Conservation (phyloP, 2,797 vertebrate genomes). For the Erithacus rubecula region DNA sequence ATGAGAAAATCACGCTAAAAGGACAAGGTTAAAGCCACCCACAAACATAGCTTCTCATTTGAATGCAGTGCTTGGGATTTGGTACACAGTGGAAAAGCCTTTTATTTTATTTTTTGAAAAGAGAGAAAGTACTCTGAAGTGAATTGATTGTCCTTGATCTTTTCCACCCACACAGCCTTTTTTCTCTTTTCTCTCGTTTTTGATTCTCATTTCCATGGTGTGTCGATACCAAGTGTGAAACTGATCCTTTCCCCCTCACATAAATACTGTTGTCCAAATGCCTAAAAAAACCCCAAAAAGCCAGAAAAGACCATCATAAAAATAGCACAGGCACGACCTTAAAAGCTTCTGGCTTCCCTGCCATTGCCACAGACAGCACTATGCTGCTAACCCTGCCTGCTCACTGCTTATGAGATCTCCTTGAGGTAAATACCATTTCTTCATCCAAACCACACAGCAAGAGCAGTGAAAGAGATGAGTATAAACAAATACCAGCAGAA, state of each 20-base stretch:
- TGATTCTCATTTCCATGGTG: background rate
- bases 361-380: fast-evolving
- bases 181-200: background rate
- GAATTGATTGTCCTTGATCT: background rate
- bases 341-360: background rate
- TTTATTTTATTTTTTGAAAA: background rate
- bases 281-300: background rate
- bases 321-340: background rate
- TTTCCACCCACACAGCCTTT: background rate
- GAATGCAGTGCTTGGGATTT: background rate
- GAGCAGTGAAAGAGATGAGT: background rate
- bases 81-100: background rate
- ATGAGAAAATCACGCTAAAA: background rate
- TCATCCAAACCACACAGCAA: background rate
- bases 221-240: background rate
- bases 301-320: background rate
- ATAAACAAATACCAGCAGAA: background rate
- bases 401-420: background rate
- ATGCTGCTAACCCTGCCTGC: background rate
- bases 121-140: background rate
- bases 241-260: background rate
- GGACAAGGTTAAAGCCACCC: background rate
- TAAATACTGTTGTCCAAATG: background rate
- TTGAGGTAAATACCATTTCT: background rate
- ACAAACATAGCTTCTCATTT: background rate